Conservation (phyloP, 1,140 invertebrate species). For the Trichomalopsis sarcophagae region DNA sequence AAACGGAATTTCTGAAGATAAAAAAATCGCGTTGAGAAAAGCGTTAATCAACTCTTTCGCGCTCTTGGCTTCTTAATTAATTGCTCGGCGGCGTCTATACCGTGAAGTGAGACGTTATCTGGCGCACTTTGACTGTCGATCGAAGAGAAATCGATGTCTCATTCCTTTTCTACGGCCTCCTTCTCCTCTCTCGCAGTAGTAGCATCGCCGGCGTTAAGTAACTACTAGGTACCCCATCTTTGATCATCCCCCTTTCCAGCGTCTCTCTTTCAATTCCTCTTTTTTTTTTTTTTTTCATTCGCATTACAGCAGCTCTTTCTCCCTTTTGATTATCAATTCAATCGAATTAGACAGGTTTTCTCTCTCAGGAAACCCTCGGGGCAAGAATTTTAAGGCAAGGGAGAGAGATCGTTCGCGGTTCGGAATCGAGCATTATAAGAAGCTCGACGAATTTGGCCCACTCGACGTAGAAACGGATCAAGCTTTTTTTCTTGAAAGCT, state of each 20-base stretch:
- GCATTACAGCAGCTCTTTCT: background rate
- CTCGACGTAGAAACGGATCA: background rate
- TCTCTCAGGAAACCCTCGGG: no score
- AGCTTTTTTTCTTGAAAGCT: background rate
- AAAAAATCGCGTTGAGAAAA: background rate
- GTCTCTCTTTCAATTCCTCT: background rate
- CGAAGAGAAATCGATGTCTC: slow-evolving; percentile 36
- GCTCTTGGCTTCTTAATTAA: slow-evolving; percentile 40
- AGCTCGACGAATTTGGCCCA: no score
- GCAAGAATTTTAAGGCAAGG: background rate
- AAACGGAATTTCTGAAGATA: no score
- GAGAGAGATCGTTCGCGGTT: background rate
- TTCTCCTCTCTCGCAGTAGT: background rate
- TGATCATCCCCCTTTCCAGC: slow-evolving; percentile 31
- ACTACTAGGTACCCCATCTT: slow-evolving; percentile 32
- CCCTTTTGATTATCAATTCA: background rate
- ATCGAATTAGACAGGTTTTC: background rate
- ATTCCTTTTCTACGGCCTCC: background rate
- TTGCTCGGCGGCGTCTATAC: slow-evolving; percentile 5
- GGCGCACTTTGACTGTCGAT: slow-evolving; percentile 29
- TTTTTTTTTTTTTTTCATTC: background rate
- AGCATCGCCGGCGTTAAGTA: slow-evolving; percentile 11
- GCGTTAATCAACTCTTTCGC: slow-evolving; percentile 35
- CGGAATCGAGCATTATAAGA: background rate
- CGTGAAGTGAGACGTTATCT: slow-evolving; percentile 41